Evolutionary conservation across 2,888 invertebrate genomes (phyloP).

Genomic region (Diplazon laetatorius): DNA sequence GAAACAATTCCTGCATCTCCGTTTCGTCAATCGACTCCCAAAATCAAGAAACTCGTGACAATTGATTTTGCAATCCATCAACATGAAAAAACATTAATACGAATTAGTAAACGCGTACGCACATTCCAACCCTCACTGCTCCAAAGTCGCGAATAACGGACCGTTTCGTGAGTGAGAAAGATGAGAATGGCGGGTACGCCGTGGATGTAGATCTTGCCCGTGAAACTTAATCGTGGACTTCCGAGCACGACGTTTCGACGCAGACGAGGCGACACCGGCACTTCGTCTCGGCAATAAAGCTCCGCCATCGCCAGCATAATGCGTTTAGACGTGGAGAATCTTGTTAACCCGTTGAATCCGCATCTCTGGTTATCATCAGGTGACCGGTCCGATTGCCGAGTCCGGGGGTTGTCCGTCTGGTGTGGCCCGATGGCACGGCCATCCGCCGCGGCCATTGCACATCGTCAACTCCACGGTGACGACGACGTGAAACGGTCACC

Average conservation of each 20-base stretch:
- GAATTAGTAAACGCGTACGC: conserved; percentile 26
- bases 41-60: no score
- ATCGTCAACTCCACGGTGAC: conserved; percentile 17
- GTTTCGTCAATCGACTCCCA: no score
- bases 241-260: conserved; percentile 19
- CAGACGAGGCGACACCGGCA: conserved; percentile 36
- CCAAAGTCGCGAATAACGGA: no score
- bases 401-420: background rate
- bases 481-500: conserved; percentile 18
- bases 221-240: conserved; percentile 18
- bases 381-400: conserved; percentile 16
- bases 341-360: conserved; percentile 62
- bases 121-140: no score
- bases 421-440: conserved; percentile 14
- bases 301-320: conserved; percentile 63
- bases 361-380: conserved; percentile 24
- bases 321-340: conserved; percentile 64
- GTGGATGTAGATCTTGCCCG: conserved; percentile 6
- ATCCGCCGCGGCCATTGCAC: conserved; percentile 12
- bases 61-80: no score
- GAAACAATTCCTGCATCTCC: no score
- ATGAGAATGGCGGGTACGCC: background rate
- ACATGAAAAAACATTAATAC: conserved; percentile 53
- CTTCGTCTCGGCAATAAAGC: conserved; percentile 60
- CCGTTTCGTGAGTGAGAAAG: background rate